Evolutionary conservation across 2,113 vertebrate species (phyloP).

Genomic region (Alosa alosa): DNA sequence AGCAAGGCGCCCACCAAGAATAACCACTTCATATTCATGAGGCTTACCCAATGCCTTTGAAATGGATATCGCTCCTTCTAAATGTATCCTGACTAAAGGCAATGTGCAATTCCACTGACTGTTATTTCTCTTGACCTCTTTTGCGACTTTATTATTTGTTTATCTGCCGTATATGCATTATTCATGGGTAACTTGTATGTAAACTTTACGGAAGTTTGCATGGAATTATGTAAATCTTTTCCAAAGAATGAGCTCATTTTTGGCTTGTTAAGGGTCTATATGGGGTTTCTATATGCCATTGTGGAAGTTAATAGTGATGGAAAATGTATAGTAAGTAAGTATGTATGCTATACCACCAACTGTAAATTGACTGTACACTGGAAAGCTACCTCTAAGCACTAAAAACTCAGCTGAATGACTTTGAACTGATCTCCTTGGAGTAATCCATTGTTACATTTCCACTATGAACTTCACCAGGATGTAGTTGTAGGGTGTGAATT

Average conservation of each 20-base stretch:
- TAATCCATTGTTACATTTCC: background rate
- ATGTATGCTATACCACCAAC: background rate
- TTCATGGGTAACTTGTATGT: slow-evolving; percentile 27
- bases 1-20: background rate
- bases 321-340: background rate
- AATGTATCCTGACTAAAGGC: slow-evolving; percentile 1
- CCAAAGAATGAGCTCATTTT: slow-evolving; percentile 5
- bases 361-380: background rate
- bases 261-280: background rate
- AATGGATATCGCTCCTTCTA: background rate
- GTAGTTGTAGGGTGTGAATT: background rate
- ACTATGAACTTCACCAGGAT: background rate
- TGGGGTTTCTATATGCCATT: background rate
- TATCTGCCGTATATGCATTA: slow-evolving; percentile 30
- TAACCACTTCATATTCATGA: slow-evolving; percentile 8
- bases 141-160: slow-evolving; percentile 20
- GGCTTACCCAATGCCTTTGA: background rate
- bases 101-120: background rate
- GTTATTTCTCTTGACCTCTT: slow-evolving; percentile 20
- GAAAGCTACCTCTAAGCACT: background rate
- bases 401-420: background rate
- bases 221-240: slow-evolving; percentile 25
- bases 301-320: background rate
- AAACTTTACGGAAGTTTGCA: slow-evolving; percentile 38
- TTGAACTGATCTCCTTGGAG: background rate